phyloP scores from a whole-genome alignment of 2,113 vertebrate genomes.

The Xyliphius kryptos region DNA sequence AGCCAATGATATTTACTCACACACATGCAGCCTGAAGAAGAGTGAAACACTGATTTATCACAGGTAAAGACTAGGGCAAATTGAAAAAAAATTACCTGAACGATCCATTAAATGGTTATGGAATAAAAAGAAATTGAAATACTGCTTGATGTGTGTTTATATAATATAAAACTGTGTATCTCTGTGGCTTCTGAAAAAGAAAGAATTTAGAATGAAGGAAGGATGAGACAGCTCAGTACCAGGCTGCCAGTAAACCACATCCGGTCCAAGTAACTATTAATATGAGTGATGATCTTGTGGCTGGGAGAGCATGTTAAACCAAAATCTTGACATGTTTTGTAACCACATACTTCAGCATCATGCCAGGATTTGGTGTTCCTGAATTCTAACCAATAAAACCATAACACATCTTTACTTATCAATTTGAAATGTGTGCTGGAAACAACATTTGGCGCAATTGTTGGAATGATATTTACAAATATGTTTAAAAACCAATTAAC shows the following conservation, averaged over 20 bases:
- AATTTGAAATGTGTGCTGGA: conserved; percentile 26
- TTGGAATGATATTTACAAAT: conserved; percentile 22
- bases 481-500: conserved; percentile 7
- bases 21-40: too few species aligned
- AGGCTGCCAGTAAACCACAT: neutral
- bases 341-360: conserved; percentile 6
- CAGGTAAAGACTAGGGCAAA: too few species aligned
- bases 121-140: too few species aligned
- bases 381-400: conserved; percentile 21
- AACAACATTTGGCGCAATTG: conserved; percentile 20
- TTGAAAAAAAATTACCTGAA: too few species aligned
- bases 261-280: neutral
- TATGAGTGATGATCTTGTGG: conserved; percentile 1
- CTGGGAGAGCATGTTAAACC: conserved; percentile 7
- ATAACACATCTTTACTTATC: conserved; percentile 36
- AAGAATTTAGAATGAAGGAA: too few species aligned
- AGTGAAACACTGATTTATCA: too few species aligned
- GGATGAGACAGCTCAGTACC: too few species aligned
- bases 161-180: too few species aligned
- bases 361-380: conserved; percentile 16
- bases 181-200: too few species aligned
- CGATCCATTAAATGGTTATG: too few species aligned
- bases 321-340: conserved; percentile 12
- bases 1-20: too few species aligned
- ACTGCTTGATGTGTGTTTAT: too few species aligned